phyloP scores from a whole-genome alignment of 2,113 vertebrate genomes.

The Mustelus asterias region DNA sequence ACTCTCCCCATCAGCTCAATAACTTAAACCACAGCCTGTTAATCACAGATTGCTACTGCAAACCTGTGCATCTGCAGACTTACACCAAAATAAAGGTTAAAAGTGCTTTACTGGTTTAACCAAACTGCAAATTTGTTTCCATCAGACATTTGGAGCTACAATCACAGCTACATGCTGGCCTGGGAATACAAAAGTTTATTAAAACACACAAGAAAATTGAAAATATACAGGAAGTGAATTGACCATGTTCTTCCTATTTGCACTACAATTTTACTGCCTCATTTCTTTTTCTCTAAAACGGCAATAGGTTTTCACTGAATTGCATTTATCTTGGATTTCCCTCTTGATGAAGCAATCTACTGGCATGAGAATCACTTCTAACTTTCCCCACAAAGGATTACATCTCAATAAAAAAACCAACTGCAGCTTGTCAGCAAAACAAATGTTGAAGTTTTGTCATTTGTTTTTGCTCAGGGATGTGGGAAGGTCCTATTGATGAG shows the following conservation, averaged over 20 bases:
- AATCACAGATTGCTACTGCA: background rate
- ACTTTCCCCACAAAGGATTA: background rate
- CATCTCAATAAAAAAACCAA: background rate
- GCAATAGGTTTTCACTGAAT: background rate
- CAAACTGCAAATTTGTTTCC: background rate
- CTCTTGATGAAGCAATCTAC: background rate
- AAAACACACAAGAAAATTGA: background rate
- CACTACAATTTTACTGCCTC: background rate
- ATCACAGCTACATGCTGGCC: background rate
- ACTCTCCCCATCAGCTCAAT: conserved; percentile 20
- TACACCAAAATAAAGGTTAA: background rate
- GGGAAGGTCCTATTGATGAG: background rate
- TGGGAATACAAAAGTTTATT: background rate
- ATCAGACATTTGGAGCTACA: background rate
- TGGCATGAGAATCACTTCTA: background rate
- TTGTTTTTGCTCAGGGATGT: background rate
- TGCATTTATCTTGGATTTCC: background rate
- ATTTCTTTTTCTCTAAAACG: background rate
- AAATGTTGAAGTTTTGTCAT: background rate
- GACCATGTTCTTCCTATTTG: background rate
- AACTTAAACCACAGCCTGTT: conserved; percentile 30
- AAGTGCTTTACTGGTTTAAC: background rate
- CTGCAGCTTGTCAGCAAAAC: background rate
- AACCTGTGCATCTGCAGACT: background rate
- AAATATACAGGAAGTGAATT: background rate